phyloP scores from a whole-genome alignment of 2,888 invertebrate genomes.

The Drosophila cracens region DNA sequence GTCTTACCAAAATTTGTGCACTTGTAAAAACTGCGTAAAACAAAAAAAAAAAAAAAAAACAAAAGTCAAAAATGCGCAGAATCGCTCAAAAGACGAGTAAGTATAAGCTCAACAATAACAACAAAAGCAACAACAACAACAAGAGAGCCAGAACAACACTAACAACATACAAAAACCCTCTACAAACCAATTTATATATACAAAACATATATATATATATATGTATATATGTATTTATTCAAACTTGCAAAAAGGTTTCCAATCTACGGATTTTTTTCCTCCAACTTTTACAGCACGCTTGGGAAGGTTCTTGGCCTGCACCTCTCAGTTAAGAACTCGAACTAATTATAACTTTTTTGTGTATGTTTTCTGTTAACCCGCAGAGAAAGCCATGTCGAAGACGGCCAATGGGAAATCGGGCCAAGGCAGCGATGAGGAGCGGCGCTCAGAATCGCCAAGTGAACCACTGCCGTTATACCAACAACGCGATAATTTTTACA shows the following conservation, averaged over 20 bases:
- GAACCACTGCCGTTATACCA: slow-evolving; percentile 93
- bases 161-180: slow-evolving; percentile 23
- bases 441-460: slow-evolving; percentile 87
- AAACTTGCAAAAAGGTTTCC: slow-evolving; percentile 49
- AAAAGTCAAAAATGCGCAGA: slow-evolving; percentile 62
- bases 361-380: slow-evolving; percentile 44
- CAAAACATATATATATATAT: slow-evolving; percentile 13
- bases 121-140: slow-evolving; percentile 19
- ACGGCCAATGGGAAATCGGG: slow-evolving; percentile 58
- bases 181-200: slow-evolving; percentile 24
- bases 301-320: slow-evolving; percentile 68
- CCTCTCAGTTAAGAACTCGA: slow-evolving; percentile 5
- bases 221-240: slow-evolving; percentile 18
- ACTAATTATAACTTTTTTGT: slow-evolving; percentile 26
- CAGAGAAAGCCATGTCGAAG: slow-evolving; percentile 91
- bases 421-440: slow-evolving; percentile 88
- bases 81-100: slow-evolving; percentile 71
- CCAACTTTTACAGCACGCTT: slow-evolving; percentile 79
- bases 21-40: slow-evolving; percentile 52
- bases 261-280: slow-evolving; percentile 42
- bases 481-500: slow-evolving; percentile 93
- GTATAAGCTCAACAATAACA: slow-evolving; percentile 61
- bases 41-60: slow-evolving; percentile 37
- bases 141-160: slow-evolving; percentile 19
- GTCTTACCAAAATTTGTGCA: slow-evolving; percentile 62